Base-by-base conservation (phyloP, 2,888 invertebrate genomes). In the Leuctra nigra region DNA sequence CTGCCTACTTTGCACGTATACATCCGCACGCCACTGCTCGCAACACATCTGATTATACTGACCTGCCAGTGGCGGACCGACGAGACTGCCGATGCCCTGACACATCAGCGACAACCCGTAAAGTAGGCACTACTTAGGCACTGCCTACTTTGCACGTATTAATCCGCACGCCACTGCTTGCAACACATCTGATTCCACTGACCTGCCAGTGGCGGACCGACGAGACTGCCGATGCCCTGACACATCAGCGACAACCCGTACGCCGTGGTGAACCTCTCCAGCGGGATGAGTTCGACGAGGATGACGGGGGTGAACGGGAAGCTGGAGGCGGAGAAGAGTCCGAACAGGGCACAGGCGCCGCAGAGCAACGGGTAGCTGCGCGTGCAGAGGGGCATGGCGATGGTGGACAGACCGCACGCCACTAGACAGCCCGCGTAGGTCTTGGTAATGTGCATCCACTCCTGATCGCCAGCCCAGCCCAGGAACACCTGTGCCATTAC, bases 141-240 rank as follows among this genome's bases (percentile, higher is more conserved):
- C 33, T 7, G 33, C 11, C 33, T 11, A 6, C 33, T 33, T 9
- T 33, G 33, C 33, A 6, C 33, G 6, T 7, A 11, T 11, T 9
- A 6, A 33, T 33, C 33, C 33, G 33, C 11, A 33, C 7, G 33
- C 33, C 33, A 11, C 11, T 7, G 33, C 11, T 7, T 9, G 13
- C 7, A 6, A 11, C 33, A 9, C 33, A 6, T 29, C 11, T 29
- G 29, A 11, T 29, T 22, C 22, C 2, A 25, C 48, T 48, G 66
- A 83, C 96, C 96, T 67, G 92, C 93, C 55, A 96, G 70, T 0
- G 95, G 93, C 6, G 97, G 96, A 53, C 96, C 97, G 60, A 90
- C 77, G 48, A 96, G 77, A 75, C 92, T 93, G 3, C 94, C 95
- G 60, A 96, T 82, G 13, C 97, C 97, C 72, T 96, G 93, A 59